A percentile compares a stretch with the other conserved stretches of the same genome.
These are phyloP conservation scores for Cepphus grylle DNA, from an alignment of 2,113 vertebrate species.

Conservation along the genomic window DNA sequence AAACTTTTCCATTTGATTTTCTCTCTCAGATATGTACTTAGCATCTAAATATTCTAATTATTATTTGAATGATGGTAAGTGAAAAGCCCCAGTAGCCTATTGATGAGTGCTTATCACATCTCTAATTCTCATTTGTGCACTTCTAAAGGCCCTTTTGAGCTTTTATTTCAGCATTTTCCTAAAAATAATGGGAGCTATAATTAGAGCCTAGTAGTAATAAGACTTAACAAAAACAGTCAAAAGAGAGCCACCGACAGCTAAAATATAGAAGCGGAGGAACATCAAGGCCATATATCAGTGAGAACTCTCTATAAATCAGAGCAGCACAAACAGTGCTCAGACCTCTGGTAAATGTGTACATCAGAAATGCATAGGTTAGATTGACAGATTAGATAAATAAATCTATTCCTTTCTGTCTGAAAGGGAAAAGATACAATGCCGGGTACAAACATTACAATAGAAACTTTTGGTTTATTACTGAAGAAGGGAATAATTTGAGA, in stretches of 20 bases:
- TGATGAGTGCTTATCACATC: conserved; percentile 47
- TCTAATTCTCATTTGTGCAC: conserved; percentile 37
- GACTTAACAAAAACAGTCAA: conserved; percentile 44
- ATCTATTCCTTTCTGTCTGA: background rate
- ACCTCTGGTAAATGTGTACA: background rate
- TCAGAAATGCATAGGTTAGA: conserved; percentile 9
- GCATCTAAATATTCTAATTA: conserved; percentile 62
- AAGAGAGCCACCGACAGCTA: conserved; percentile 2
- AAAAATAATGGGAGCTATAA: conserved; percentile 53
- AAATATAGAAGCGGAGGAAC: background rate
- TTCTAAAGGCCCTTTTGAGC: conserved; percentile 39
- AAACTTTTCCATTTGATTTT: conserved; percentile 10
- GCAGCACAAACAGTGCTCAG: background rate
- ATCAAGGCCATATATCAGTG: background rate
- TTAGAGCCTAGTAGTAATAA: conserved; percentile 39
- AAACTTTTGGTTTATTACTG: background rate
- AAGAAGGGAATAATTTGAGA: background rate
- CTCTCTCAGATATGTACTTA: conserved; percentile 17
- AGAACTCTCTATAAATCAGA: conserved; percentile 8
- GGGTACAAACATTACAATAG: background rate
- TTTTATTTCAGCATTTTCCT: conserved; percentile 24
- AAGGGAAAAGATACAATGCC: background rate
- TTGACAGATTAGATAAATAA: conserved; percentile 23
- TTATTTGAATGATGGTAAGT: conserved; percentile 44
- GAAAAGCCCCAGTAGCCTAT: conserved; percentile 31